These are phyloP conservation scores for Atta texana DNA, from an alignment of 1,140 invertebrate species.

Conservation along the genomic window DNA sequence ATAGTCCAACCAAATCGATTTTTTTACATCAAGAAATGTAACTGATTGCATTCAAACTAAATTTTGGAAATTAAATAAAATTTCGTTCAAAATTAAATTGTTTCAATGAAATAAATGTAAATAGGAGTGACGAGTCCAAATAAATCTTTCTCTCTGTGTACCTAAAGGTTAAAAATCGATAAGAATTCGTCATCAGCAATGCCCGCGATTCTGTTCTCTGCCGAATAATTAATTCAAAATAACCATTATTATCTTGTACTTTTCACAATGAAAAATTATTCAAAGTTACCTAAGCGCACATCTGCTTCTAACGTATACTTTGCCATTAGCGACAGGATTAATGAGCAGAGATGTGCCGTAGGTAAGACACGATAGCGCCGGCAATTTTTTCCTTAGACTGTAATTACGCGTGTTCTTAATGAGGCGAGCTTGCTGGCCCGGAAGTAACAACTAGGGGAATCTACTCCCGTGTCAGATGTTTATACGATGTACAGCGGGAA, in stretches of 20 bases:
- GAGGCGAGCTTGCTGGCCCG: conserved; percentile 67
- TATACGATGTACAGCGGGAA: conserved; percentile 63
- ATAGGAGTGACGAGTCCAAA: too few relatives aligned
- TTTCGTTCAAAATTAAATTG: too few relatives aligned
- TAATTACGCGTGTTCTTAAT: conserved; percentile 73
- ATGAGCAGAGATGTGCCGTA: conserved; percentile 50
- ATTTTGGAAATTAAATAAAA: too few relatives aligned
- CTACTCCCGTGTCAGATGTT: conserved; percentile 71
- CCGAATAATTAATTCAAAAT: background rate
- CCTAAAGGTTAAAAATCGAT: background rate
- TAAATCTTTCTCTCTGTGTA: too few relatives aligned
- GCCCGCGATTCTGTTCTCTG: background rate
- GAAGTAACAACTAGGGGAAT: conserved; percentile 73
- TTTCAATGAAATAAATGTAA: too few relatives aligned
- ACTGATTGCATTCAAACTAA: too few relatives aligned
- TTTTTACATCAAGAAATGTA: too few relatives aligned
- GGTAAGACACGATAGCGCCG: conserved; percentile 41
- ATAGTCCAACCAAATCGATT: too few relatives aligned
- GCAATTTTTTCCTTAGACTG: conserved; percentile 68
- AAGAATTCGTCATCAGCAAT: background rate
- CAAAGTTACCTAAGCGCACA: conserved; percentile 1
- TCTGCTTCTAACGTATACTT: conserved; percentile 27
- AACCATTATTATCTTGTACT: conserved; percentile 3
- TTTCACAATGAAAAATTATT: conserved; percentile 9
- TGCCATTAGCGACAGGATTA: conserved; percentile 55